Percentiles rank a stretch among this genome's conserved stretches.
phyloP scores from a whole-genome alignment of 2,113 vertebrate species.

The Forbesichthys agassizii region DNA sequence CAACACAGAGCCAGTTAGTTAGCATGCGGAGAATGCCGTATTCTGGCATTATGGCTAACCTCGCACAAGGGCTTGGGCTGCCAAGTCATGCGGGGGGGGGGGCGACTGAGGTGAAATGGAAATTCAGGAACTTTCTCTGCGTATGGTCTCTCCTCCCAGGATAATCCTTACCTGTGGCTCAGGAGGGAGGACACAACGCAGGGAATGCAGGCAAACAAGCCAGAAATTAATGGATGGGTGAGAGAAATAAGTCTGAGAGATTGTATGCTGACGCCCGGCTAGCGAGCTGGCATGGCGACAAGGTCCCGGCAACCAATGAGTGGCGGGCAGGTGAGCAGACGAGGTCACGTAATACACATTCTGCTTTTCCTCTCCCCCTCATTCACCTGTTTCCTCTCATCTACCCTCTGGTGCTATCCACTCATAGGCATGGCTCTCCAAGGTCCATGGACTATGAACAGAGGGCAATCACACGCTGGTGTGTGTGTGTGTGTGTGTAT shows the following conservation, averaged over 20 bases:
- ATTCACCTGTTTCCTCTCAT: background rate
- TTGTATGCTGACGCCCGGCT: slow-evolving; percentile 32
- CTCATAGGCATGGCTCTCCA: slow-evolving; percentile 2
- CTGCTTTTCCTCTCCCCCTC: background rate
- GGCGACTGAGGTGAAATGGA: too few relatives aligned
- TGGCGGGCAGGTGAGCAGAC: slow-evolving; percentile 31
- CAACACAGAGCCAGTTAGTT: slow-evolving; percentile 15
- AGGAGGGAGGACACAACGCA: background rate
- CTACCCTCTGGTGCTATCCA: background rate
- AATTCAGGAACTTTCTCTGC: too few relatives aligned
- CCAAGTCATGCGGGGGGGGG: background rate
- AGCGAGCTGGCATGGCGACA: slow-evolving; percentile 49
- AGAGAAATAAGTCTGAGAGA: slow-evolving; percentile 30
- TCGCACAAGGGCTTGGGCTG: slow-evolving; percentile 12
- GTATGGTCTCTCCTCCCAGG: too few relatives aligned
- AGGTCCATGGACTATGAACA: slow-evolving; percentile 8
- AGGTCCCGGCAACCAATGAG: slow-evolving; percentile 56
- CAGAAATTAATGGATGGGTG: background rate
- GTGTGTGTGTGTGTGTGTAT: slow-evolving; percentile 38
- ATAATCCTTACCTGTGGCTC: too few relatives aligned
- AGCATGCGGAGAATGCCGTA: slow-evolving; percentile 28
- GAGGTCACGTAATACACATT: slow-evolving; percentile 14
- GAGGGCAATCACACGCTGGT: slow-evolving; percentile 46
- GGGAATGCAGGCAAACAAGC: too few relatives aligned
- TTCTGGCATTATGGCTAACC: background rate